Evolutionary conservation across 2,113 vertebrate genomes (phyloP).

Genomic region (Nycticorax nycticorax): DNA sequence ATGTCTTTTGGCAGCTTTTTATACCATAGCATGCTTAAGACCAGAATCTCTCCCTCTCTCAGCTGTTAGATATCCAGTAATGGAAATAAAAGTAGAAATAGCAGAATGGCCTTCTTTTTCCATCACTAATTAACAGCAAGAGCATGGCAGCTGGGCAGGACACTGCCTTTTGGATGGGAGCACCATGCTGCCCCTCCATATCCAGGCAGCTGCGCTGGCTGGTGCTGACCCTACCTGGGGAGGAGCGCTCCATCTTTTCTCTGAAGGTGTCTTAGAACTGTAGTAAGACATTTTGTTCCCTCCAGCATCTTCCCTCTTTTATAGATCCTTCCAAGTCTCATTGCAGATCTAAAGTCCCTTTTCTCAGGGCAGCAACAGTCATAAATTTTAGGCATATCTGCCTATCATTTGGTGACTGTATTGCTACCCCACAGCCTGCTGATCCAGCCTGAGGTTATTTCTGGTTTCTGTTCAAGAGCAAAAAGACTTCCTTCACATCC

Average conservation of each 20-base stretch:
- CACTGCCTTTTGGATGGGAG: not conserved
- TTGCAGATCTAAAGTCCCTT: not conserved
- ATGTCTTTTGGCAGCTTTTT: slow-evolving; percentile 67
- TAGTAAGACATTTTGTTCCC: not conserved
- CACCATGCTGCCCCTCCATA: not conserved
- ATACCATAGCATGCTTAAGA: not conserved
- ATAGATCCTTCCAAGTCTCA: not conserved
- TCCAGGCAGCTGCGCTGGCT: not conserved
- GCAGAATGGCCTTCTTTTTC: not conserved
- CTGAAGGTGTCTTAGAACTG: not conserved
- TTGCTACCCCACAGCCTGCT: not conserved
- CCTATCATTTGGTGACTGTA: not conserved
- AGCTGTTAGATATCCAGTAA: not conserved
- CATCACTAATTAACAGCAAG: not conserved
- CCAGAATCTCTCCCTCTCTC: not conserved
- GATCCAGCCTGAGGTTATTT: not conserved
- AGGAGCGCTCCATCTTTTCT: not conserved
- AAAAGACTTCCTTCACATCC: not conserved
- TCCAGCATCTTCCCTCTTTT: not conserved
- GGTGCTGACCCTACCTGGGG: not conserved
- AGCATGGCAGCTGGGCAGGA: not conserved
- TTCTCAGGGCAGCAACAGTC: not conserved
- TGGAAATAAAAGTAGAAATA: not conserved
- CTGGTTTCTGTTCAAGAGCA: not conserved
- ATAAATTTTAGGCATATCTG: not conserved